Evolutionary conservation across 2,113 vertebrate genomes (phyloP).

Genomic region (Rhynchomys soricoides): DNA sequence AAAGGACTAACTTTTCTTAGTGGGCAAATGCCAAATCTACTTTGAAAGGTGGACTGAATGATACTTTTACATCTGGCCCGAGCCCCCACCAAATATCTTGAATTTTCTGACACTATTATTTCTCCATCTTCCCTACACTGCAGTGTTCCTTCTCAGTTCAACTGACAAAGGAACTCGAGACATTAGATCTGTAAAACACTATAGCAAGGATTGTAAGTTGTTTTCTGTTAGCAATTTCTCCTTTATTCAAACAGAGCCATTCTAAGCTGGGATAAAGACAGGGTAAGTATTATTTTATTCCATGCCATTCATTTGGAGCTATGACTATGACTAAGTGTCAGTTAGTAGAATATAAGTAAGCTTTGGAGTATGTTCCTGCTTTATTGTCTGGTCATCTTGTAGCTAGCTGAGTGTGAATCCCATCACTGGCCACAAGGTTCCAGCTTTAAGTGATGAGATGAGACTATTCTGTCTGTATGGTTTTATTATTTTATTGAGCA

Average conservation of each 20-base stretch:
- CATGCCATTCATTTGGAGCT: background rate
- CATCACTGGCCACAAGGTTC: background rate
- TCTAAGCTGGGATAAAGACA: background rate
- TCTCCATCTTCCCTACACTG: background rate
- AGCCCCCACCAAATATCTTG: background rate
- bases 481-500: background rate
- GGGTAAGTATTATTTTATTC: background rate
- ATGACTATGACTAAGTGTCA: no score
- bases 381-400: background rate
- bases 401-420: background rate
- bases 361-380: background rate
- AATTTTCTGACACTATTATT: conserved; percentile 16
- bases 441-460: background rate
- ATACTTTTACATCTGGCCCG: background rate
- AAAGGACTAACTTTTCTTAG: background rate
- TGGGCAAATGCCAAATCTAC: conserved; percentile 10
- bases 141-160: background rate
- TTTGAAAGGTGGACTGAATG: background rate
- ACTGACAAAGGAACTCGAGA: background rate
- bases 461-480: background rate
- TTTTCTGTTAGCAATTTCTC: no score
- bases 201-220: background rate
- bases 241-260: background rate
- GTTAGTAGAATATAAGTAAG: background rate
- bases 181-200: background rate